Conservation (phyloP, 2,113 vertebrate genomes). For the Protobothrops flavoviridis region DNA sequence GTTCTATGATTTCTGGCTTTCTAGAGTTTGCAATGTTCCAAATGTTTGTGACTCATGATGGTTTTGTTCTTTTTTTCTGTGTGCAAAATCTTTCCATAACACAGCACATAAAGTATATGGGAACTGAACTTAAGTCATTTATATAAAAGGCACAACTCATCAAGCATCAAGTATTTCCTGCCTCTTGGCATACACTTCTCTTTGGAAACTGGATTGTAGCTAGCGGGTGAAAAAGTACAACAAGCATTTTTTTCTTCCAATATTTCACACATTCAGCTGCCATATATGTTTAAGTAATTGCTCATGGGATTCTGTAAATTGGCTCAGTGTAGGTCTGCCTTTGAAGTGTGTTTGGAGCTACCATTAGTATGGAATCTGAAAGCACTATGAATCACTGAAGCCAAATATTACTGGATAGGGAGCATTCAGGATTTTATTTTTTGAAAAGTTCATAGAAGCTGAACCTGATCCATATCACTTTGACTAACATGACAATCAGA, state of each 20-base stretch:
- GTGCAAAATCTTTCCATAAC: slow-evolving; percentile 17
- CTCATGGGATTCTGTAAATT: background rate
- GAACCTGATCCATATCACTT: background rate
- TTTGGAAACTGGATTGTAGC: background rate
- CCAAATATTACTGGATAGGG: background rate
- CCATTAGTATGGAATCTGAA: background rate
- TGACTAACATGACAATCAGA: background rate
- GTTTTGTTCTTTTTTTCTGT: background rate
- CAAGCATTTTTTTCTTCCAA: background rate
- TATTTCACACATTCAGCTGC: background rate
- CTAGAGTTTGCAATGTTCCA: background rate
- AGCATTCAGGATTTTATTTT: background rate
- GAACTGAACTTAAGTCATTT: slow-evolving; percentile 29
- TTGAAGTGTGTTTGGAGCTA: background rate
- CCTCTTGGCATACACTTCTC: background rate
- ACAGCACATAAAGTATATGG: slow-evolving; percentile 33
- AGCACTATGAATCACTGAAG: background rate
- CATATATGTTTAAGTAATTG: background rate
- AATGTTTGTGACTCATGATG: background rate
- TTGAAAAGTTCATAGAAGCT: background rate
- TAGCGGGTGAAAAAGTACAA: background rate
- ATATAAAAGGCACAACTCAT: slow-evolving; percentile 51
- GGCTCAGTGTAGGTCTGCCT: background rate
- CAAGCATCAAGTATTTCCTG: slow-evolving; percentile 42
- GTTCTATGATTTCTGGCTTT: background rate